A percentile compares a stretch with the other conserved stretches of the same genome.
phyloP scores from a whole-genome alignment of 2,797 vertebrate genomes.

The Nyctalus aviator region DNA sequence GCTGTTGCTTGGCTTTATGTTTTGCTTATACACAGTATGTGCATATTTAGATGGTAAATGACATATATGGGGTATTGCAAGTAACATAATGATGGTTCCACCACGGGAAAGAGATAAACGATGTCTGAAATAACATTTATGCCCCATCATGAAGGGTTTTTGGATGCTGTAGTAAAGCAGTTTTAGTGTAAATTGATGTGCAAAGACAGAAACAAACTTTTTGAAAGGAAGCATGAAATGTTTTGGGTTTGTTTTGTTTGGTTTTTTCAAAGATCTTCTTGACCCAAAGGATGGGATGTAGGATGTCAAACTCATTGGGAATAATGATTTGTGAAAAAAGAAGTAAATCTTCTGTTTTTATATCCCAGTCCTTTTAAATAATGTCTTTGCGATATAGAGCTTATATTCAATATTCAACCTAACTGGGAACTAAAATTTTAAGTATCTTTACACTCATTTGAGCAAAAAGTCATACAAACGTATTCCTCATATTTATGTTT shows the following conservation, averaged over 20 bases:
- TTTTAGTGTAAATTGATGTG: neutral
- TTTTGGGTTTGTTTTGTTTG: neutral
- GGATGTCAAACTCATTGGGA: conserved; percentile 22
- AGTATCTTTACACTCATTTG: conserved; percentile 11
- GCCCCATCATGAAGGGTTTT: neutral
- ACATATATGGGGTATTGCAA: neutral
- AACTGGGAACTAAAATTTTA: conserved; percentile 28
- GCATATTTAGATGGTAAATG: neutral
- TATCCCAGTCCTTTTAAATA: neutral
- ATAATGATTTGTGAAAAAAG: conserved; percentile 44
- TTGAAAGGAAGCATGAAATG: neutral
- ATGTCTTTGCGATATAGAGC: conserved; percentile 45
- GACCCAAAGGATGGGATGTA: neutral
- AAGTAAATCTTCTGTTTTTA: conserved; percentile 27
- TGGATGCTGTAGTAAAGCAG: neutral
- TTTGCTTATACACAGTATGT: neutral
- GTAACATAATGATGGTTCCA: neutral
- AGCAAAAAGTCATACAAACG: neutral
- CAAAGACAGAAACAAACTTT: neutral
- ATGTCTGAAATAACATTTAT: conserved; percentile 12
- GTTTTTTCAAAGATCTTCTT: conserved; percentile 43
- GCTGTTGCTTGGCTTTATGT: neutral
- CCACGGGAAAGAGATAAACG: neutral
- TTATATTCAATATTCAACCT: conserved; percentile 28
- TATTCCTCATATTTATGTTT: neutral